These are phyloP conservation scores for Oligia strigilis DNA, from an alignment of 2,888 invertebrate genomes.

Conservation along the genomic window DNA sequence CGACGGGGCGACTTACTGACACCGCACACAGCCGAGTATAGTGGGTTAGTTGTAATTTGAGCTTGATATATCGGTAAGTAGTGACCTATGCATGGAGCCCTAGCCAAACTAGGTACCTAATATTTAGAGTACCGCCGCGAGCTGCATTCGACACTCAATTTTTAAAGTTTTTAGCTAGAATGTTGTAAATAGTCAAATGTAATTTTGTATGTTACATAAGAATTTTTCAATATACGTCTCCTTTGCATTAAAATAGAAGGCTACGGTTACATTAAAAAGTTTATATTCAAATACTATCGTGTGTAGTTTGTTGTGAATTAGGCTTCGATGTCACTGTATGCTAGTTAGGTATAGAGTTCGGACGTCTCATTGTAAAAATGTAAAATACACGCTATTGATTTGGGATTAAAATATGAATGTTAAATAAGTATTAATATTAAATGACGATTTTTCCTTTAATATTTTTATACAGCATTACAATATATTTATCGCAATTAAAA, in stretches of 20 bases:
- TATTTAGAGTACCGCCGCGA: constrained; percentile 81
- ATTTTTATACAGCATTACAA: constrained; percentile 91
- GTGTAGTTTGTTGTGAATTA: constrained; percentile 89
- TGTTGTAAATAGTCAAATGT: constrained; percentile 89
- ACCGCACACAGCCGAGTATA: constrained; percentile 64
- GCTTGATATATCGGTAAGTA: constrained; percentile 82
- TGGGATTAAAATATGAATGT: constrained; percentile 85
- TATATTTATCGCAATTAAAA: constrained; percentile 90
- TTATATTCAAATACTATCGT: constrained; percentile 86
- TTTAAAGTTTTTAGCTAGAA: constrained; percentile 85
- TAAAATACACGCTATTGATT: constrained; percentile 89
- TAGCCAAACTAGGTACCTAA: constrained; percentile 85
- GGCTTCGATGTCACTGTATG: constrained; percentile 88
- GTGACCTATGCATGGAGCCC: constrained; percentile 85
- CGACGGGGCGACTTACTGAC: constrained; percentile 32
- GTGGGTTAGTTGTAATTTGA: constrained; percentile 77
- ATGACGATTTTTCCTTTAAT: constrained; percentile 90
- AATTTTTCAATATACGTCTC: constrained; percentile 88
- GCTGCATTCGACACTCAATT: constrained; percentile 79
- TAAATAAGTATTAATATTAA: constrained; percentile 87
- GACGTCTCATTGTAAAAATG: constrained; percentile 90
- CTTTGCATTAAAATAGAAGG: constrained; percentile 88
- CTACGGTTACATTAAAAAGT: constrained; percentile 84
- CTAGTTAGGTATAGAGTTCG: constrained; percentile 86
- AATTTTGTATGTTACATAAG: constrained; percentile 89